Conservation (phyloP, 2,797 vertebrate genomes). For the Discoglossus pictus region DNA sequence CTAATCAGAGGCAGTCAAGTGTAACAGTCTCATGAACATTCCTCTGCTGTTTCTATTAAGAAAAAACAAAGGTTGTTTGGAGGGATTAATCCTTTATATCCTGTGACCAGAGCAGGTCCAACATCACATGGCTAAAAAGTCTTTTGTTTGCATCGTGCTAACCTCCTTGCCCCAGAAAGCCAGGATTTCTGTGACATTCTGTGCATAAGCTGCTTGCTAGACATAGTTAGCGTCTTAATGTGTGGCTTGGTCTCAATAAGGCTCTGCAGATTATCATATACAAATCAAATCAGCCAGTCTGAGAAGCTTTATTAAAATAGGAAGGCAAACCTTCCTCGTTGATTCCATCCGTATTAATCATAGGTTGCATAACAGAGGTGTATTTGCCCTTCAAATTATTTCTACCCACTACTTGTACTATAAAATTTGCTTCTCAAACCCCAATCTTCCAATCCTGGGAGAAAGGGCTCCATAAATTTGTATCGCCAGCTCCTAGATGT, state of each 20-base stretch:
- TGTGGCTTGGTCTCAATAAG: not conserved
- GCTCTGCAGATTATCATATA: no score
- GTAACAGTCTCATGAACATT: conserved; percentile 11
- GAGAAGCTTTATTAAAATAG: no score
- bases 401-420: no score
- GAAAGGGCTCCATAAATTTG: no score
- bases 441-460: no score
- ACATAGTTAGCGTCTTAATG: not conserved
- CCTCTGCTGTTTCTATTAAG: not conserved
- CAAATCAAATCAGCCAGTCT: no score
- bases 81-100: conserved; percentile 21
- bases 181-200: conserved; percentile 18
- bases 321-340: no score
- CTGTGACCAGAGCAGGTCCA: conserved; percentile 16
- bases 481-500: no score
- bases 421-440: no score
- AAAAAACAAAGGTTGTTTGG: conserved; percentile 6
- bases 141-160: conserved; percentile 3
- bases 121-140: conserved; percentile 17
- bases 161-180: conserved; percentile 1
- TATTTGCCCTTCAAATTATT: no score
- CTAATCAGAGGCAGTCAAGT: not conserved
- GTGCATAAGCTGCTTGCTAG: not conserved
- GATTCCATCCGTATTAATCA: no score
- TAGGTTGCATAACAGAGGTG: no score